Base-by-base conservation (phyloP, 1,140 invertebrate genomes). In the Pseudomyrmex dendroicus region DNA sequence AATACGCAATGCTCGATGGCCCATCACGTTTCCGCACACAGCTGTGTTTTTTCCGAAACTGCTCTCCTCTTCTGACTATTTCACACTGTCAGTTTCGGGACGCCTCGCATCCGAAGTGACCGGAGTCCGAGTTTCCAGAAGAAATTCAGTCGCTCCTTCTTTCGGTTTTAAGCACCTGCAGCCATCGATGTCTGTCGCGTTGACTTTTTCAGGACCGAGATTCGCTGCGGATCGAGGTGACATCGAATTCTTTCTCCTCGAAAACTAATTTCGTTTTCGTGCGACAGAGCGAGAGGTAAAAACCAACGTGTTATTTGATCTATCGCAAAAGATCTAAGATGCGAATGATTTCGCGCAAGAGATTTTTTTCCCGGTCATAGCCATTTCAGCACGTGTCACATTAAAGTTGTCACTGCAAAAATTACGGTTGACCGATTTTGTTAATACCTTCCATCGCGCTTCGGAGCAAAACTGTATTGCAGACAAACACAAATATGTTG, bases 51-150 rank as follows among this genome's bases (percentile, higher is more conserved):
- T 20, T 50, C n/a, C 15, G 44, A 80, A 80, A 80, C 76, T 80
- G 20, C 46, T 9, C n/a, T 4, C 46, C 12, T 15, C 25, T 17
- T 13, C 22, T 72, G 46, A 80, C 76, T 80, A 80, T 80, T 80
- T 80, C 66, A 80, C 44, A 66, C 76, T 80, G 76, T 80, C 66
- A n/a, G 54, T 72, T 80, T 80, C 66, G 20, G 7, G 1, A 20
- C 20, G n/a, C 17, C 48, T 20, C 59, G 15, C 59, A 63, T 25
- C 2, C 56, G 8, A 35, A 35, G 2, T 67, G 74, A 67, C 73
- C 73, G 3, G 35, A 7, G 5, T 7, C n/a, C n/a, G n/a, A n/a
- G 13, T 59, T 59, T 15, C 3, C 22, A 52, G 22, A 48, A 72
- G 44, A 44, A 52, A 25, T 62, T 68, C 35, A 35, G 35, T 67